Evolutionary conservation across 1,140 invertebrate species (phyloP), one percentile per base, ranked within the genome.

Genomic region (Geopemphigus sp.): DNA sequence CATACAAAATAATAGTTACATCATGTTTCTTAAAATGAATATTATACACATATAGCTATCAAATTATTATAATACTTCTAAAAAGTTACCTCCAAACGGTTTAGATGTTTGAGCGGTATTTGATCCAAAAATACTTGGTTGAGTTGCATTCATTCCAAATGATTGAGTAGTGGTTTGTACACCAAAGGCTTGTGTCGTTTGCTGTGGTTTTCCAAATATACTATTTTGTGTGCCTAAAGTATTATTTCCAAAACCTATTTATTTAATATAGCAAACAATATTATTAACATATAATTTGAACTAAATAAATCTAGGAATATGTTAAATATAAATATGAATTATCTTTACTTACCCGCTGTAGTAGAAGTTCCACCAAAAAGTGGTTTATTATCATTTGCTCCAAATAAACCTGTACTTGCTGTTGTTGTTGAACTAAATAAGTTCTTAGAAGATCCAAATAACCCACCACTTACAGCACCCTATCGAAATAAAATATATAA

Each of bases 11-110:
- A 8, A 4, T 8, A 39, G 8, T 39, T 8, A 8, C 8, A n/a
- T 39, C 8, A 39, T 4, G 8, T 39, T 39, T 39, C 32, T 39
- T 39, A 39, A 39, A 8, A 39, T 39, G 32, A 39, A 39, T 39
- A 39, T 39, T 39, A 39, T 39, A 39, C 32, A 4, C 8, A 4
- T 39, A 39, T 39, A 39, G 8, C 32, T 39, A 39, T 8, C 32
- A 39, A 39, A n/a, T 53, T n/a, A n/a, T n/a, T n/a, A n/a, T n/a
- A n/a, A n/a, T n/a, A n/a, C n/a, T n/a, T n/a, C n/a, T 53, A 53
- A 39, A 78, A 72, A 80, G 32, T 81, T 61, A 80, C 82, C 81
- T 70, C 84, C 84, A 81, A 85, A 85, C n/a, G 81, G 80, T 26
- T 83, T 78, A 26, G 74, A 47, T 63, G 74, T 63, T 47, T 78